Evolutionary conservation across 2,113 vertebrate genomes (phyloP).

Genomic region (Puntigrus tetrazona): DNA sequence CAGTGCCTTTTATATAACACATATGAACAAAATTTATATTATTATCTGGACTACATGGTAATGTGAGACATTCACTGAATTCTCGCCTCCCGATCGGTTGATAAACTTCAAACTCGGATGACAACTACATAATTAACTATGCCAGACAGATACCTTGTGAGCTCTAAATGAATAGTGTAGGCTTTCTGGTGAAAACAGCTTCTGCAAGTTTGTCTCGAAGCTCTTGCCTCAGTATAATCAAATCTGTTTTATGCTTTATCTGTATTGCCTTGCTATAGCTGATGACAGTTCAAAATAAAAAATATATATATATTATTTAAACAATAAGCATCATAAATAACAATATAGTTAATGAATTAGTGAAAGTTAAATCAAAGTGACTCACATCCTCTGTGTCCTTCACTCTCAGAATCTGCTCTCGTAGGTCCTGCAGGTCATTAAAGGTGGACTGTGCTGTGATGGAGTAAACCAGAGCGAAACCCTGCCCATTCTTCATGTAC

Average conservation of each 20-base stretch:
- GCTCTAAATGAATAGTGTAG: neutral
- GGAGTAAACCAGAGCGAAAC: slow-evolving; percentile 98
- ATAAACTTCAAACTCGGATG: no score
- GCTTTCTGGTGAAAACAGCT: neutral
- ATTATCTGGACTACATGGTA: no score
- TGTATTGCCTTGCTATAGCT: neutral
- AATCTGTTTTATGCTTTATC: neutral
- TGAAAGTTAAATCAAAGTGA: slow-evolving; percentile 51
- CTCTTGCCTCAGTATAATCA: neutral
- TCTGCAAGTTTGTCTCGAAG: neutral
- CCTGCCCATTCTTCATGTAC: slow-evolving; percentile 99
- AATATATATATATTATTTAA: neutral
- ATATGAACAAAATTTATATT: no score
- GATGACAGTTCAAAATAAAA: neutral
- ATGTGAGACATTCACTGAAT: no score
- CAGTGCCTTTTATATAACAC: no score
- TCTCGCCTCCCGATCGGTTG: no score
- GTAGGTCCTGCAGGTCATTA: slow-evolving; percentile 96
- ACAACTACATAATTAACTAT: no score
- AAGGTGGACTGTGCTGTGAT: slow-evolving; percentile 99
- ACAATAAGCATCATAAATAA: neutral
- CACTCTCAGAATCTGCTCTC: slow-evolving; percentile 97
- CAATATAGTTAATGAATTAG: no score
- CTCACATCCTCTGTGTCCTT: slow-evolving; percentile 99
- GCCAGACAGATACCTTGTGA: no score